Evolutionary conservation across 2,888 invertebrate species (phyloP).

Genomic region (Idaea aversata): DNA sequence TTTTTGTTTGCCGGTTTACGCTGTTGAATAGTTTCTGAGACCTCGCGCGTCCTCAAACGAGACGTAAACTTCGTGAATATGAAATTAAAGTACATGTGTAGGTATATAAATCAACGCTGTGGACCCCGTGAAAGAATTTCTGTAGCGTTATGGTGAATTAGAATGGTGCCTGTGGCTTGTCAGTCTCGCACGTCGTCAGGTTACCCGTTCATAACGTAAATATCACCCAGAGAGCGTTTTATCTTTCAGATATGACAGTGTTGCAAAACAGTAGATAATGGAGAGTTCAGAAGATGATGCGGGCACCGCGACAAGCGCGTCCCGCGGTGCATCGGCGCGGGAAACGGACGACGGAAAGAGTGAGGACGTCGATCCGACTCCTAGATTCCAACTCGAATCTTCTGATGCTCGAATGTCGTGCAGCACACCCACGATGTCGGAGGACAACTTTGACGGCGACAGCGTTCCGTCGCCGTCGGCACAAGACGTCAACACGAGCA

Average conservation of each 20-base stretch:
- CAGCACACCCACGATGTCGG: slow-evolving; percentile 67
- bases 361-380: slow-evolving; percentile 68
- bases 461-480: slow-evolving; percentile 72
- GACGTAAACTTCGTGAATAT: slow-evolving; percentile 76
- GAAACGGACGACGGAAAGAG: slow-evolving; percentile 71
- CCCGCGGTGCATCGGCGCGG: slow-evolving; percentile 79
- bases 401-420: slow-evolving; percentile 56
- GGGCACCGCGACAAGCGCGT: slow-evolving; percentile 76
- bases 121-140: slow-evolving; percentile 73
- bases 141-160: slow-evolving; percentile 80
- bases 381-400: slow-evolving; percentile 58
- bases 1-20: slow-evolving; percentile 82
- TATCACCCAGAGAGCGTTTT: slow-evolving; percentile 75
- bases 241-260: slow-evolving; percentile 78
- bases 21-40: slow-evolving; percentile 73
- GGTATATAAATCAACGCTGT: slow-evolving; percentile 74
- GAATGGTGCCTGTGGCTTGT: slow-evolving; percentile 79
- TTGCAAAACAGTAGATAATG: slow-evolving; percentile 79
- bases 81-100: slow-evolving; percentile 79
- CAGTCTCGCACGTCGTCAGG: slow-evolving; percentile 79
- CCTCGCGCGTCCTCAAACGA: slow-evolving; percentile 63
- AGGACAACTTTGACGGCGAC: slow-evolving; percentile 72
- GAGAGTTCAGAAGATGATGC: slow-evolving; percentile 80
- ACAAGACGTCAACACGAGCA: slow-evolving; percentile 73
- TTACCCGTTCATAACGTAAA: slow-evolving; percentile 77